These are phyloP conservation scores for Albula glossodonta DNA, from an alignment of 2,113 vertebrate species.

Conservation along the genomic window DNA sequence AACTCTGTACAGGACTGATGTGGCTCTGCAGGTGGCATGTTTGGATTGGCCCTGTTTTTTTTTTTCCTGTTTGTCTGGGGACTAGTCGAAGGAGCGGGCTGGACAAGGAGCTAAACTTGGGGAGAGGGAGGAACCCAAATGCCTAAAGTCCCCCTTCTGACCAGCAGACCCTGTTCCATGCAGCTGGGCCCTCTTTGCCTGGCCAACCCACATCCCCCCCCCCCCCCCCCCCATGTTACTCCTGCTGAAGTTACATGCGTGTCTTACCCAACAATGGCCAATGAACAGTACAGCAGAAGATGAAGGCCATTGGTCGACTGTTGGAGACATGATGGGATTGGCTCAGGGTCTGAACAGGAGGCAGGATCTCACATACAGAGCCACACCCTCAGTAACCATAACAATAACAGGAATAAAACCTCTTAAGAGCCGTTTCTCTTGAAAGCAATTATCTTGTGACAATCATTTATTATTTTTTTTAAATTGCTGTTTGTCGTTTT, in stretches of 20 bases:
- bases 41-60: background rate
- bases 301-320: background rate
- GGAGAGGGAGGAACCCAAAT: too few relatives aligned
- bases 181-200: background rate
- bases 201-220: too few relatives aligned
- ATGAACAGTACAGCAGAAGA: background rate
- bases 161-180: too few relatives aligned
- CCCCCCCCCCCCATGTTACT: too few relatives aligned
- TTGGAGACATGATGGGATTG: background rate
- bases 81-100: background rate
- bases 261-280: background rate
- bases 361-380: background rate
- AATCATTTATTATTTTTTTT: conserved; percentile 12
- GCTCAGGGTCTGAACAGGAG: too few relatives aligned
- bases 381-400: too few relatives aligned
- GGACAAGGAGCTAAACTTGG: background rate
- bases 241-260: too few relatives aligned
- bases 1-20: background rate
- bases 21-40: background rate
- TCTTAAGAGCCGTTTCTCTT: background rate
- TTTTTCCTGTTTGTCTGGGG: background rate
- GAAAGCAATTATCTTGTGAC: conserved; percentile 20
- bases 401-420: background rate
- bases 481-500: too few relatives aligned
- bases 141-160: too few relatives aligned